Base-by-base conservation (phyloP, 1,140 invertebrate species). In the Calliopsis andreniformis region DNA sequence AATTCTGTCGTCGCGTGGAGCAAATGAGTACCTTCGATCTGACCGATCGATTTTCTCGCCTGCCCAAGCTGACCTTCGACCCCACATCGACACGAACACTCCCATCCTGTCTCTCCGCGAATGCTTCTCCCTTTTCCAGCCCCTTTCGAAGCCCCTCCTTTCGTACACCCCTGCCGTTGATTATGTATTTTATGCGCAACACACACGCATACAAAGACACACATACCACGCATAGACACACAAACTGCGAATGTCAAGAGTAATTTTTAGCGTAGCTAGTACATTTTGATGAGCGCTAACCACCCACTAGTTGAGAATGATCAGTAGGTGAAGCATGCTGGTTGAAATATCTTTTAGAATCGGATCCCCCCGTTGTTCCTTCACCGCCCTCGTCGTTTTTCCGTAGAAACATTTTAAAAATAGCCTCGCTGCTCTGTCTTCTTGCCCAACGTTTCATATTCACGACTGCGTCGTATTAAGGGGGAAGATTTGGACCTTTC, bases 251-350 rank as follows among this genome's bases (percentile, higher is more conserved):
- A 84, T 84, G 82, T 84, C 82, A 58, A 83, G 56, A 83, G 80
- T 83, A 77, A 84, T 84, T 77, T 51, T 84, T 84, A 83, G 77
- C 78, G 82, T 84, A 84, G 82, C 68, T 84, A 71, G 81, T 83
- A 78, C 77, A 79, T 78, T 84, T 83, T 84, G 68, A 83, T 80
- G 56, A 84, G 73, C 81, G 82, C 81, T 84, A 84, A 84, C 82
- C 68, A 84, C 43, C 53, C 78, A 83, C 58, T 84, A 84, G 82
- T 84, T 84, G 80, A 77, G 81, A 83, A 84, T 84, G 82, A 84
- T 77, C 68, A 61, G 81, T 84, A 84, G 81, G 82, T 80, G 76
- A 84, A 84, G 82, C 82, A 84, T 84, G 82, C 81, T 84, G 82
- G 61, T 83, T 84, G 68, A 84, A 58, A 79, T 75, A 83, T 83